Evolutionary conservation across 1,140 invertebrate genomes (phyloP).

Genomic region (Zaprionus lachaisei): DNA sequence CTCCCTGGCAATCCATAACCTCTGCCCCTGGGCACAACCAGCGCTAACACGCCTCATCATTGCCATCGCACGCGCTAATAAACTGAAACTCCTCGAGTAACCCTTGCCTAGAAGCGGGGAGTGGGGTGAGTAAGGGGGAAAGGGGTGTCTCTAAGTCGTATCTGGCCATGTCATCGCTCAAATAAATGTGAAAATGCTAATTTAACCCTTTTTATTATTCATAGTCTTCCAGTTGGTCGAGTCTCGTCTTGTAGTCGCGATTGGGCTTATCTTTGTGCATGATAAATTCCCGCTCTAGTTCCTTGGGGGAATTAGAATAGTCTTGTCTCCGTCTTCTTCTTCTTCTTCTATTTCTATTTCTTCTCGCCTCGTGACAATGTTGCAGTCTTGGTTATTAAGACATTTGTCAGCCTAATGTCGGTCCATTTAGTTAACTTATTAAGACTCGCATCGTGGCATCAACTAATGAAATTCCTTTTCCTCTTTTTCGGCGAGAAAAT

Average conservation of each 20-base stretch:
- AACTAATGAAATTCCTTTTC: slow-evolving; percentile 41
- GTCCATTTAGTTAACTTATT: slow-evolving; percentile 75
- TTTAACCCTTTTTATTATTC: slow-evolving; percentile 84
- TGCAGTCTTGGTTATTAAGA: slow-evolving; percentile 66
- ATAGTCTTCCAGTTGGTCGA: slow-evolving; percentile 80
- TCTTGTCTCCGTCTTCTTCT: neutral
- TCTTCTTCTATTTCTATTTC: slow-evolving; percentile 2
- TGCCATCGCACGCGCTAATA: slow-evolving; percentile 76
- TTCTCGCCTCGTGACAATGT: slow-evolving; percentile 44
- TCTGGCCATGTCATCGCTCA: slow-evolving; percentile 74
- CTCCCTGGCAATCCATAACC: slow-evolving; percentile 3
- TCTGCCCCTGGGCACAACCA: neutral
- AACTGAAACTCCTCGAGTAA: slow-evolving; percentile 36
- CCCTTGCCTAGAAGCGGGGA: neutral
- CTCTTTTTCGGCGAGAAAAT: slow-evolving; percentile 7
- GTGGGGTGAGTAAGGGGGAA: neutral
- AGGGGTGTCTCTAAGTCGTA: slow-evolving; percentile 40
- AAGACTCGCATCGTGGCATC: slow-evolving; percentile 42
- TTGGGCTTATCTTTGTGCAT: slow-evolving; percentile 34
- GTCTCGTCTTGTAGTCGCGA: slow-evolving; percentile 39
- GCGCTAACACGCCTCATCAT: slow-evolving; percentile 75
- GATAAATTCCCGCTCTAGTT: slow-evolving; percentile 55
- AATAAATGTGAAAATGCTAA: slow-evolving; percentile 84
- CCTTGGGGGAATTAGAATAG: slow-evolving; percentile 42
- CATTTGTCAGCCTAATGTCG: slow-evolving; percentile 72